Conservation (phyloP, 2,888 invertebrate genomes). For the Microctonus hyperodae region DNA sequence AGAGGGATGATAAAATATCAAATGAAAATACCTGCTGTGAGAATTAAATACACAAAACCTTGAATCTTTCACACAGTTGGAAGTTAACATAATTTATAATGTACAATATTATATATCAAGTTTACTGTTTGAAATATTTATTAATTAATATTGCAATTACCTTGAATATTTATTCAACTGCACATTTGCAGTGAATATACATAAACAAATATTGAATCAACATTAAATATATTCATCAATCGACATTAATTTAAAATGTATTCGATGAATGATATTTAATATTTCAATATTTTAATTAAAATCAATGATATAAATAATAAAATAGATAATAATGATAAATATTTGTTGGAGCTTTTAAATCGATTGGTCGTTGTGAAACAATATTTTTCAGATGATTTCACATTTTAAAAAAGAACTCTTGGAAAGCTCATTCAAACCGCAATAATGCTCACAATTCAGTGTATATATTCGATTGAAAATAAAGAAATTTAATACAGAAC, state of each 20-base stretch:
- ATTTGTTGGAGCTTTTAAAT: conserved; percentile 18
- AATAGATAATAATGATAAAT: neutral
- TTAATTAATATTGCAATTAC: neutral
- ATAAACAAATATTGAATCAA: too few relatives aligned
- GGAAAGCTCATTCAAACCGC: conserved; percentile 14
- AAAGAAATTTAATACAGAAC: neutral
- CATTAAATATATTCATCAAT: too few relatives aligned
- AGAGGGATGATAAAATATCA: neutral
- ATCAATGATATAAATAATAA: neutral
- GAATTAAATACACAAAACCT: neutral
- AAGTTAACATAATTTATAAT: neutral
- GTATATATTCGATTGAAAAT: conserved; percentile 6
- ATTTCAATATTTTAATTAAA: too few relatives aligned
- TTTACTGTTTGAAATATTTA: neutral
- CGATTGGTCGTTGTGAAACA: conserved; percentile 9
- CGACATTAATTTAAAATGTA: too few relatives aligned
- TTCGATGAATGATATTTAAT: too few relatives aligned
- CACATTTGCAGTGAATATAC: neutral
- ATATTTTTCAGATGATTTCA: conserved; percentile 17
- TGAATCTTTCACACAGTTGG: neutral
- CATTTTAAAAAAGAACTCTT: conserved; percentile 13
- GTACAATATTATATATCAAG: neutral
- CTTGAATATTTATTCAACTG: neutral
- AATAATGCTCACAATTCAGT: conserved; percentile 8
- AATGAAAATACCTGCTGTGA: neutral